Evolutionary conservation across 2,797 vertebrate species (phyloP).

Genomic region (Denticeps clupeoides): DNA sequence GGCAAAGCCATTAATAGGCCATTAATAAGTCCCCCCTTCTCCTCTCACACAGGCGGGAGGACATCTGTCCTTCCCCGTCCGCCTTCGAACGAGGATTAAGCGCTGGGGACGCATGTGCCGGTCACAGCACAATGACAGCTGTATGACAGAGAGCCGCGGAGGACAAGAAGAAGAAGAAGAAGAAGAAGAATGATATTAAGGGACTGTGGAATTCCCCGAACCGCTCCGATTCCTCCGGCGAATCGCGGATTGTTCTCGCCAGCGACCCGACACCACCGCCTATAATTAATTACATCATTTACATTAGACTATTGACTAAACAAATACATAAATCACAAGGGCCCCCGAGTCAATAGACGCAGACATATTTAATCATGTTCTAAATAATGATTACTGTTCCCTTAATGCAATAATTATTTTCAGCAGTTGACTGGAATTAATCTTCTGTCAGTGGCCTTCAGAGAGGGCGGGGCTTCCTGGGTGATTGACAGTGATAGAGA

Average conservation of each 20-base stretch:
- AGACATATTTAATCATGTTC: conserved; percentile 97
- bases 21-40: too few species aligned
- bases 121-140: too few species aligned
- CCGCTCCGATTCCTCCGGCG: conserved; percentile 59
- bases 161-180: conserved; percentile 24
- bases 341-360: conserved; percentile 82
- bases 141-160: conserved; percentile 1
- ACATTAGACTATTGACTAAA: conserved; percentile 97
- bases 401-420: conserved; percentile 93
- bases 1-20: too few species aligned
- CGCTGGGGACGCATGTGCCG: too few species aligned
- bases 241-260: conserved; percentile 79
- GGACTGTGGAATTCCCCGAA: conserved; percentile 70
- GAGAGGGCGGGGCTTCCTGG: conserved; percentile 47
- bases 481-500: conserved; percentile 39
- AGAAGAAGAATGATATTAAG: conserved; percentile 45
- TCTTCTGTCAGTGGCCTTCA: conserved; percentile 65
- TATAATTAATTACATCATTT: conserved; percentile 98
- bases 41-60: too few species aligned
- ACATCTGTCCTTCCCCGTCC: too few species aligned
- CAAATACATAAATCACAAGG: conserved; percentile 96
- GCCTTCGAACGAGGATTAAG: too few species aligned
- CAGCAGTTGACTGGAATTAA: conserved; percentile 90
- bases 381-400: conserved; percentile 94
- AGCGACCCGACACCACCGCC: conserved; percentile 87